Base-by-base conservation (phyloP, 2,888 invertebrate genomes). In the Alcis repandata region DNA sequence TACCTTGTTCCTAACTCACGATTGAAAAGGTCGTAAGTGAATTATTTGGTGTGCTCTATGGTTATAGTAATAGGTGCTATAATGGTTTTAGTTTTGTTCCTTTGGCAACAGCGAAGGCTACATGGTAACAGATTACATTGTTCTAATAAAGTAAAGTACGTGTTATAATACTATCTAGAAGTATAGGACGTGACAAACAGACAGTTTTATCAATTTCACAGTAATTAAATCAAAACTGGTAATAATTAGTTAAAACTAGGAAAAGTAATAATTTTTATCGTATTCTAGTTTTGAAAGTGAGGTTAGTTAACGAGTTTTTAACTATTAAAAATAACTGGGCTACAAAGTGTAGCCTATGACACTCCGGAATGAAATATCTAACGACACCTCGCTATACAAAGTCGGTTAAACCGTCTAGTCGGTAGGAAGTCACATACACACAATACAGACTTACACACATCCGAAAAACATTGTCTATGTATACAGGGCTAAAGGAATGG, bases 1-100 rank as follows among this genome's bases (percentile, higher is more conserved):
- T 32, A 52, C 48, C 49, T 63, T 51, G 60, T 74, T 68, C 53
- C 58, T 48, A n/a, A 45, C 22, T 40, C 43, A 13, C 11, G 27
- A 46, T 54, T 51, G 63, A 72, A 48, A 78, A 75, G 75, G 79
- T 76, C 70, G 66, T 76, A 80, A 74, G 72, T 68, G 49, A 22
- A 33, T 11, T 20, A 33, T 49, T 33, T 33, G 41, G 15, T 46
- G 53, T 15, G 33, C 20, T 40, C n/a, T 71, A 69, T 63, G 41
- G 11, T 10, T 15, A 13, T 41, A 7, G 11, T 0, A 2, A 4
- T 61, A 54, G 41, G 46, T 33, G 10, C 41, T 33, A 49, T 33
- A 45, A 32, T 59, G 43, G 13, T 33, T 19, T 58, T 46, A 13
- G 22, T 22, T 60, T 53, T 52, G n/a, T 0, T 27, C 6, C 2